These are phyloP conservation scores for Ancistrus triradiatus DNA, from an alignment of 2,113 vertebrate genomes.

Conservation along the genomic window DNA sequence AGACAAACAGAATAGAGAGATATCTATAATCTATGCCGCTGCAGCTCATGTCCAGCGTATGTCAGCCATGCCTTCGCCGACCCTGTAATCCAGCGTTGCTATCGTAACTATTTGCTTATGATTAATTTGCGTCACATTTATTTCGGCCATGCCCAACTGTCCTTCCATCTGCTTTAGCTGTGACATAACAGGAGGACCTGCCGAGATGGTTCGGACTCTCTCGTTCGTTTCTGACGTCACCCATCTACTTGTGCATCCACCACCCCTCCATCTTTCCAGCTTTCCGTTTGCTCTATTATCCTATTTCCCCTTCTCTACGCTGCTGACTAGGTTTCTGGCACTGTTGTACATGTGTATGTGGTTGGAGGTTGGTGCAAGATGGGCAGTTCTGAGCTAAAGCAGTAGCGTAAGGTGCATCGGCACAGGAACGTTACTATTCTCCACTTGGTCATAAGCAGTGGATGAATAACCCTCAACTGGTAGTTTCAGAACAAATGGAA, in stretches of 20 bases:
- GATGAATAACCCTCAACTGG: too few relatives aligned
- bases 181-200: constrained; percentile 47
- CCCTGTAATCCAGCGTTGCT: constrained; percentile 36
- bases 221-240: constrained; percentile 38
- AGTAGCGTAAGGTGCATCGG: too few relatives aligned
- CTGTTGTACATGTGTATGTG: too few relatives aligned
- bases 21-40: too few relatives aligned
- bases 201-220: constrained; percentile 32
- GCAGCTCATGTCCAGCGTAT: too few relatives aligned
- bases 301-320: constrained; percentile 24
- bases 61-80: constrained; percentile 13
- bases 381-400: too few relatives aligned
- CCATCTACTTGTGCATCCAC: background rate
- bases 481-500: too few relatives aligned
- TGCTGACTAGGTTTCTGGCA: constrained; percentile 21
- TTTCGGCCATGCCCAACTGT: constrained; percentile 60
- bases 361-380: constrained; percentile 8
- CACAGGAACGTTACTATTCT: too few relatives aligned
- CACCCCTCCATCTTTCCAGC: constrained; percentile 10
- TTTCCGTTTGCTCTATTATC: background rate
- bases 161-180: constrained; percentile 60
- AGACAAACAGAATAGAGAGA: too few relatives aligned
- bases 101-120: constrained; percentile 56
- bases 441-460: too few relatives aligned
- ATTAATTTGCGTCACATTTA: constrained; percentile 61